Evolutionary conservation across 2,888 invertebrate species (phyloP).

Genomic region (Spicauda simplicius): DNA sequence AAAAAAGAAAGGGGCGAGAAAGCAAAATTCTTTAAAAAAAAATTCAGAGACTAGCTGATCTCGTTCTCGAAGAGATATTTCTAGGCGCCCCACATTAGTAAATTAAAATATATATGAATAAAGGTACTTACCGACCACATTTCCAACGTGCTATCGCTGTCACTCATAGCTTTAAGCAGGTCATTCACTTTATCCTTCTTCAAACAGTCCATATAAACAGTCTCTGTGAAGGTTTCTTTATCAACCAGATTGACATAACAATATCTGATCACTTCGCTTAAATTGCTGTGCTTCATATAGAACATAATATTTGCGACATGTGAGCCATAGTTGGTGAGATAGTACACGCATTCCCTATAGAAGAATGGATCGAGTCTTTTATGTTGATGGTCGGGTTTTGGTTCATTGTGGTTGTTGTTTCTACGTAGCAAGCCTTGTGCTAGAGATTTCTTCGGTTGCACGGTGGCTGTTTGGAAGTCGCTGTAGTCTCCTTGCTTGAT

Average conservation of each 20-base stretch:
- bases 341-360: slow-evolving; percentile 92
- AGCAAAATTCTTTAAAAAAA: too few species aligned
- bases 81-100: too few species aligned
- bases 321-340: slow-evolving; percentile 92
- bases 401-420: slow-evolving; percentile 65
- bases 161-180: slow-evolving; percentile 86
- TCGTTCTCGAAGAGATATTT: too few species aligned
- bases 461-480: slow-evolving; percentile 73
- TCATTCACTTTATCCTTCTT: slow-evolving; percentile 86
- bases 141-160: slow-evolving; percentile 87
- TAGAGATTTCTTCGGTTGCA: slow-evolving; percentile 69
- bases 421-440: slow-evolving; percentile 75
- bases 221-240: slow-evolving; percentile 89
- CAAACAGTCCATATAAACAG: slow-evolving; percentile 88
- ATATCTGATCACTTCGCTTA: slow-evolving; percentile 88
- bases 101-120: too few species aligned
- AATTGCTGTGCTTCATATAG: slow-evolving; percentile 89
- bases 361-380: slow-evolving; percentile 83
- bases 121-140: slow-evolving; percentile 87
- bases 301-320: slow-evolving; percentile 90
- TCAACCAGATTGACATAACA: slow-evolving; percentile 88
- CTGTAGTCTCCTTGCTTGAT: slow-evolving; percentile 84
- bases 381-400: slow-evolving; percentile 62
- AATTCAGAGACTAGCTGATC: too few species aligned
- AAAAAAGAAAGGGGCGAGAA: too few species aligned